phyloP scores from a whole-genome alignment of 2,797 vertebrate species.

The Gallinago stenura region DNA sequence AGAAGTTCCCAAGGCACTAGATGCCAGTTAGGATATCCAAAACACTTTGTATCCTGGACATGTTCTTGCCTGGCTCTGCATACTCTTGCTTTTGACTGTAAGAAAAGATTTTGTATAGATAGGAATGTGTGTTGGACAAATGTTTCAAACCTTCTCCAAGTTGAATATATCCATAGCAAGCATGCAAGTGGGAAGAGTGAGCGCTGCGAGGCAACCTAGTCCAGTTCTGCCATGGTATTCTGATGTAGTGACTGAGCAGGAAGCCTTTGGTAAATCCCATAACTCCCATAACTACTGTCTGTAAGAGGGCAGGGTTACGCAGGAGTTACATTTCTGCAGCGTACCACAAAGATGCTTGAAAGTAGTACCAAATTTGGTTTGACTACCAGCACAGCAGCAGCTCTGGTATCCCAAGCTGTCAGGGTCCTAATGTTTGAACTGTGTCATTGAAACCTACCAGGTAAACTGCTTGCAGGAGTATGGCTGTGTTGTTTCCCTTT shows the following conservation, averaged over 20 bases:
- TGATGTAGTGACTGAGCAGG: not conserved
- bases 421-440: not conserved
- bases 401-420: not conserved
- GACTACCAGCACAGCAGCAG: not conserved
- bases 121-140: not conserved
- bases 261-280: not conserved
- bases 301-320: not conserved
- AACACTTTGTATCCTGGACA: not conserved
- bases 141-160: not conserved
- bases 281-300: not conserved
- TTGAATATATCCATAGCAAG: not conserved
- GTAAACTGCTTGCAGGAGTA: not conserved
- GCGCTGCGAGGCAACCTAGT: not conserved
- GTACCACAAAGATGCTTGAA: not conserved
- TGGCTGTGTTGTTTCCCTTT: not conserved
- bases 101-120: not conserved
- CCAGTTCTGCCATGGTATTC: not conserved
- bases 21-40: slow-evolving; percentile 20
- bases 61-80: slow-evolving; percentile 2
- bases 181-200: not conserved
- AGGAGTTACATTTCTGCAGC: rapidly evolving
- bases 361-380: not conserved
- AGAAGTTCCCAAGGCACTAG: not conserved
- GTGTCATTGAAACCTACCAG: not conserved
- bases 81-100: not conserved